Evolutionary conservation across 1,140 invertebrate genomes (phyloP), one percentile per base, ranked within the genome.

Genomic region (Danaus melanippus): DNA sequence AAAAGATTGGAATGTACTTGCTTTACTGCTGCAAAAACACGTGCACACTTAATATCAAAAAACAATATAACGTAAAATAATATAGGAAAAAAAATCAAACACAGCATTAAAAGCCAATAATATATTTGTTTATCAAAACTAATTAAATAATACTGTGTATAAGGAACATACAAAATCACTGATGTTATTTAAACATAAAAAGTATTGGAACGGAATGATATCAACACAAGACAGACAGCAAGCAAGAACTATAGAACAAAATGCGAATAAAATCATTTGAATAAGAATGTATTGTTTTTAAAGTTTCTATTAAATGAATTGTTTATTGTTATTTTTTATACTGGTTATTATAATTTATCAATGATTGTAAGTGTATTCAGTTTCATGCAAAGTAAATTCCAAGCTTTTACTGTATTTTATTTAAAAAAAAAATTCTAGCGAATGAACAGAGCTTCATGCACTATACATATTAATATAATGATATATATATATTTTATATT

Each of bases 1-100:
- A 57, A 67, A 65, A 64, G 59, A 49, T 67, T 67, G 66, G 57
- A 67, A 67, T 46, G 46, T 62, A 64, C 59, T 64, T 62, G 62
- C 57, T 59, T 58, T 48, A 41, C 50, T 5, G 44, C 15, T 42
- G 48, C 32, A 46, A 15, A 21, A 12, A 46, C 45, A 41, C 11
- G 15, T 15, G 15, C 15, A 15, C 12, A 12, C 41, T 58, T 43
- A 47, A 48, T 12, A 12, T 2, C 3, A 15, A 46, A 53, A 11
- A 9, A 50, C 12, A 42, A 11, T 15, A 12, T 1, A 15, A 15
- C 15, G 15, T 15, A 15, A 15, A 15, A 15, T 15, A 15, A 15
- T 1, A 1, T 15, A 15, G 15, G 15, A 15, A 46, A 12, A 48
- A 47, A 48, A 52, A 58, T 21, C 45, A 63, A 48, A 52, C 45